Evolutionary conservation across 2,113 vertebrate genomes (phyloP).

Genomic region (Gallinago paraguaiae): DNA sequence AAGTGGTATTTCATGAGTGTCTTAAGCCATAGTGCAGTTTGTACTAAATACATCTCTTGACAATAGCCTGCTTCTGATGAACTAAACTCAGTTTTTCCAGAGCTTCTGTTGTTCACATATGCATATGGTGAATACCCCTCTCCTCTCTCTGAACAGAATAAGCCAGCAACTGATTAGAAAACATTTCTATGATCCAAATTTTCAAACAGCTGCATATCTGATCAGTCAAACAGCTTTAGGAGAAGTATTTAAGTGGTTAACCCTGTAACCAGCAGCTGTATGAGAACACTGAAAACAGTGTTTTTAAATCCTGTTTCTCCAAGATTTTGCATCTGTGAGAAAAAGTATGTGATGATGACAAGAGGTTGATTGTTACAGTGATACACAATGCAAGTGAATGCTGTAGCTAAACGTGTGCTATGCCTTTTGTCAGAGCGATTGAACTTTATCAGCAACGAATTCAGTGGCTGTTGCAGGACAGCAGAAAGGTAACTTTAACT

Average conservation of each 20-base stretch:
- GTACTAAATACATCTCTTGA: neutral
- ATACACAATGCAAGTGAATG: neutral
- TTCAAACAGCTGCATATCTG: neutral
- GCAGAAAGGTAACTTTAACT: conserved; percentile 79
- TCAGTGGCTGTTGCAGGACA: conserved; percentile 78
- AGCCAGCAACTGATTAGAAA: neutral
- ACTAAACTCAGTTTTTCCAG: neutral
- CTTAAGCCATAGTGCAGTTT: neutral
- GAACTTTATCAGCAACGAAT: conserved; percentile 71
- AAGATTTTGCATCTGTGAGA: neutral
- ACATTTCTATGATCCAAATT: neutral
- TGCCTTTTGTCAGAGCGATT: neutral
- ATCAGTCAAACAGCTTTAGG: neutral
- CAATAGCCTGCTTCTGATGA: neutral
- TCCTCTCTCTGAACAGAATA: neutral
- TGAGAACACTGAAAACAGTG: neutral
- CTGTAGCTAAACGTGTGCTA: neutral
- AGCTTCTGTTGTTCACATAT: neutral
- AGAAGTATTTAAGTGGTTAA: neutral
- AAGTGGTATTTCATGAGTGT: neutral
- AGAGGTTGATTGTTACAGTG: neutral
- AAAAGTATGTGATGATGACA: neutral
- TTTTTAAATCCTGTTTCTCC: neutral
- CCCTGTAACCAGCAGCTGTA: neutral
- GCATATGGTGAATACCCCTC: neutral